Evolutionary conservation across 2,113 vertebrate genomes (phyloP).

Genomic region (Enhydra lutris): DNA sequence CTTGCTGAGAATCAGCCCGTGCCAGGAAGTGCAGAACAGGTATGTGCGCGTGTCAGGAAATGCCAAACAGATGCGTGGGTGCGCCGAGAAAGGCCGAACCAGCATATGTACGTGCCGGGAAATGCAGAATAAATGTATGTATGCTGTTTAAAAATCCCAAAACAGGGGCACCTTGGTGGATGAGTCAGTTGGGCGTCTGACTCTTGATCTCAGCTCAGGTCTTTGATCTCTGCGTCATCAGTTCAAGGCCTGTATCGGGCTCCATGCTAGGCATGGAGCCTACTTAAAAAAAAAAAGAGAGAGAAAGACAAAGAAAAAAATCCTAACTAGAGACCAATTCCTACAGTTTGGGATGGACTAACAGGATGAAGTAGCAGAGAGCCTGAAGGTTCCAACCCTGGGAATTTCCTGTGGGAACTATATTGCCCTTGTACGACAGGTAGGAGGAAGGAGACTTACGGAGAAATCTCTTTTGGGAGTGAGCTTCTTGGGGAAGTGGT

Average conservation of each 20-base stretch:
- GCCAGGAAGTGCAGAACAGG: not conserved
- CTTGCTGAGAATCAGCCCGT: not conserved
- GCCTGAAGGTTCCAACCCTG: not conserved
- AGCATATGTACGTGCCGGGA: not conserved
- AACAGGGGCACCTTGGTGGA: not conserved
- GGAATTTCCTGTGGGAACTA: not conserved
- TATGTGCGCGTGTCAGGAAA: no score
- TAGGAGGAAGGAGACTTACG: slow-evolving; percentile 81
- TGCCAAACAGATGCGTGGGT: no score
- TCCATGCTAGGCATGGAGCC: not conserved
- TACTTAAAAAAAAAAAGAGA: not conserved
- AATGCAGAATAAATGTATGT: not conserved
- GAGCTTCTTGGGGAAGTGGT: slow-evolving; percentile 97
- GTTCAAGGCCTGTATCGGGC: not conserved
- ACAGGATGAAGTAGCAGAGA: not conserved
- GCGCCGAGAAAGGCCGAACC: no score
- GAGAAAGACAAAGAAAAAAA: not conserved
- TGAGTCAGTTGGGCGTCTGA: not conserved
- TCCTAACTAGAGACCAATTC: not conserved
- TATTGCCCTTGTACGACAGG: not conserved
- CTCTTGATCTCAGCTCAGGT: not conserved
- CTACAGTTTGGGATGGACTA: not conserved
- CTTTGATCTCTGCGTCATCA: not conserved
- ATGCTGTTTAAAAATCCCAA: not conserved
- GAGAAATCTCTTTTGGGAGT: slow-evolving; percentile 97